These are phyloP conservation scores for Biston stratarius DNA, from an alignment of 2,888 invertebrate species.

Conservation along the genomic window DNA sequence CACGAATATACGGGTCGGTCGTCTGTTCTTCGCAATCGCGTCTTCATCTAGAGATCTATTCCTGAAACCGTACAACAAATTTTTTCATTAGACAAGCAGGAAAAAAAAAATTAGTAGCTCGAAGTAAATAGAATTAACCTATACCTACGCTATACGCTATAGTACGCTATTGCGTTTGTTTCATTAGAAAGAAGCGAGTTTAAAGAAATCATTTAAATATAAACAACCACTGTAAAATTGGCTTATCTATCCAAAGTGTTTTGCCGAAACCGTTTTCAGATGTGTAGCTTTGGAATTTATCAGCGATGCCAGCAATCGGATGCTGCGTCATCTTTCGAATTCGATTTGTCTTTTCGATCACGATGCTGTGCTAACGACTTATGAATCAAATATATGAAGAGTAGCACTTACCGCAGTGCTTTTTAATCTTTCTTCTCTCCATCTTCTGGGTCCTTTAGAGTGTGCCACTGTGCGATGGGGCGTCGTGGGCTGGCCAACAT, in stretches of 20 bases:
- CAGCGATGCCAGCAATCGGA: neutral
- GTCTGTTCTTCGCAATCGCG: conserved; percentile 18
- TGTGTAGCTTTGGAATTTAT: neutral
- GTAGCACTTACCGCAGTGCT: conserved; percentile 51
- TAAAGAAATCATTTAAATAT: too few species aligned
- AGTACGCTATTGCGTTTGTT: too few species aligned
- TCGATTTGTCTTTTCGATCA: neutral
- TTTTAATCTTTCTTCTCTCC: conserved; percentile 93
- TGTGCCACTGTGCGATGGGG: conserved; percentile 99
- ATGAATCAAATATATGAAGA: neutral
- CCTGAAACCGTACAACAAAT: conserved; percentile 19
- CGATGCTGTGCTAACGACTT: neutral
- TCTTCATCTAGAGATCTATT: conserved; percentile 13
- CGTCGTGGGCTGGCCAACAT: conserved; percentile 99
- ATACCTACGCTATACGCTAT: too few species aligned
- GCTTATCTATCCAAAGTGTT: too few species aligned
- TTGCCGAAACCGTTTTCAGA: too few species aligned
- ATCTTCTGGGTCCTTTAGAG: conserved; percentile 98
- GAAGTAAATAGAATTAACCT: neutral
- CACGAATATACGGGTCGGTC: conserved; percentile 21
- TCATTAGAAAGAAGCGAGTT: too few species aligned
- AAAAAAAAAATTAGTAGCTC: too few species aligned
- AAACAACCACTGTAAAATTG: too few species aligned
- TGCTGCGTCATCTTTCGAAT: neutral
- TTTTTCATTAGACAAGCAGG: neutral